phyloP scores from a whole-genome alignment of 2,888 invertebrate genomes.

The Gastrophysa polygoni region DNA sequence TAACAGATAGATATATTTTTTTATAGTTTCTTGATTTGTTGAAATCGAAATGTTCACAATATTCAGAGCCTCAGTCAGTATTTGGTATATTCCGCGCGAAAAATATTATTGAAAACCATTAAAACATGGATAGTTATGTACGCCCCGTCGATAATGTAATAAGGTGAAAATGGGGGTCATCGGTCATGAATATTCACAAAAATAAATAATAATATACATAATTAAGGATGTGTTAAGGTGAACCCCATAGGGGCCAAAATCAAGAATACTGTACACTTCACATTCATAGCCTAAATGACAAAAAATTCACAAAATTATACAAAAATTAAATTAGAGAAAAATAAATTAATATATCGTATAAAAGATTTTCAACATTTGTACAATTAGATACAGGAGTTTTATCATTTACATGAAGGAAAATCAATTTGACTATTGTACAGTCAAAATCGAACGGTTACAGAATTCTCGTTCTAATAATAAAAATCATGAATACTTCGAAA shows the following conservation, averaged over 20 bases:
- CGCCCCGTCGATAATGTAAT: background rate
- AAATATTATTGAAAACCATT: constrained; percentile 52
- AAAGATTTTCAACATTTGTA: constrained; percentile 41
- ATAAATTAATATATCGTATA: constrained; percentile 40
- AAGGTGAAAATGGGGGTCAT: background rate
- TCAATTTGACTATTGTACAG: constrained; percentile 25
- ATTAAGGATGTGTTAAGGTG: constrained; percentile 45
- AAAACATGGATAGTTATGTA: constrained; percentile 52
- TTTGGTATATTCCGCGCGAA: constrained; percentile 51
- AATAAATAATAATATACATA: constrained; percentile 57
- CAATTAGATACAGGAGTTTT: constrained; percentile 37
- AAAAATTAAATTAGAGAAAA: constrained; percentile 44
- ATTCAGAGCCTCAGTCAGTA: constrained; percentile 48
- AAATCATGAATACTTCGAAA: background rate
- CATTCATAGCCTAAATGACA: constrained; percentile 51
- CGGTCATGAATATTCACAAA: constrained; percentile 45
- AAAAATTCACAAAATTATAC: constrained; percentile 45
- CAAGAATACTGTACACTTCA: constrained; percentile 48
- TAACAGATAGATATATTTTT: constrained; percentile 47
- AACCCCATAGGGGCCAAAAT: constrained; percentile 54
- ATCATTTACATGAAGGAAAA: constrained; percentile 32
- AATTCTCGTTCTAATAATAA: background rate
- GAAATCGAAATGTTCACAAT: constrained; percentile 37
- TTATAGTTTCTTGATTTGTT: constrained; percentile 40
- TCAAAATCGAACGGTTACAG: constrained; percentile 25